phyloP scores from a whole-genome alignment of 1,140 invertebrate species.

The Drosophila sp. region DNA sequence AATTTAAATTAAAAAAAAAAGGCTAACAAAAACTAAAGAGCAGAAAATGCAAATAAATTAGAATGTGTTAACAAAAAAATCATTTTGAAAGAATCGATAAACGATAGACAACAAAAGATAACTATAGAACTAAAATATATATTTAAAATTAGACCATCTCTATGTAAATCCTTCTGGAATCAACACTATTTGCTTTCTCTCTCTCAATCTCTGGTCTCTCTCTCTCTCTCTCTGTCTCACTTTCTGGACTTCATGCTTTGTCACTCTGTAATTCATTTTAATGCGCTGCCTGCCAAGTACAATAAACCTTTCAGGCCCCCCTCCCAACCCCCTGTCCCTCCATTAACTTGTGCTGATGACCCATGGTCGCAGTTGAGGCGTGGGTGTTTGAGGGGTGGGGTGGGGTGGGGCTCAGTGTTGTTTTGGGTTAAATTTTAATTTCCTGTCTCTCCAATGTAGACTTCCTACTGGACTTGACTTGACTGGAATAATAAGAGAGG shows the following conservation, averaged over 20 bases:
- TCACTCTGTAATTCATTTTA: conserved; percentile 64
- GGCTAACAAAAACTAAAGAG: too few relatives aligned
- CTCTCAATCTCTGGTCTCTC: background rate
- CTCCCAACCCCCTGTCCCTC: background rate
- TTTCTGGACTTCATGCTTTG: conserved; percentile 15
- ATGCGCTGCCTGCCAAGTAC: conserved; percentile 42
- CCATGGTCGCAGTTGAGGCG: background rate
- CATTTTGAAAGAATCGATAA: too few relatives aligned
- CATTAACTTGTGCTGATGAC: background rate
- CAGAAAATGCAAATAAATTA: too few relatives aligned
- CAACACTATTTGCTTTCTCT: background rate
- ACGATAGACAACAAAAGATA: too few relatives aligned
- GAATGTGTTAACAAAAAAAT: too few relatives aligned
- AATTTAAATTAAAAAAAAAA: too few relatives aligned
- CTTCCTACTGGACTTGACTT: conserved; percentile 45
- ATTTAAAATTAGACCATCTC: background rate
- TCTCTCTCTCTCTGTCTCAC: background rate
- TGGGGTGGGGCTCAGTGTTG: background rate
- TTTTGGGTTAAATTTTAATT: conserved; percentile 72
- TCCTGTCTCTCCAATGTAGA: conserved; percentile 68
- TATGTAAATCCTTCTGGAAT: background rate
- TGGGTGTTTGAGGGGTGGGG: too few relatives aligned
- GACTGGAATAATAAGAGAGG: conserved; percentile 1
- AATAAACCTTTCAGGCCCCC: background rate
- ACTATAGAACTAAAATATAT: too few relatives aligned